Percentiles rank a stretch among this genome's conserved stretches.
Conservation (phyloP, 2,113 vertebrate genomes). For the Grus americana region DNA sequence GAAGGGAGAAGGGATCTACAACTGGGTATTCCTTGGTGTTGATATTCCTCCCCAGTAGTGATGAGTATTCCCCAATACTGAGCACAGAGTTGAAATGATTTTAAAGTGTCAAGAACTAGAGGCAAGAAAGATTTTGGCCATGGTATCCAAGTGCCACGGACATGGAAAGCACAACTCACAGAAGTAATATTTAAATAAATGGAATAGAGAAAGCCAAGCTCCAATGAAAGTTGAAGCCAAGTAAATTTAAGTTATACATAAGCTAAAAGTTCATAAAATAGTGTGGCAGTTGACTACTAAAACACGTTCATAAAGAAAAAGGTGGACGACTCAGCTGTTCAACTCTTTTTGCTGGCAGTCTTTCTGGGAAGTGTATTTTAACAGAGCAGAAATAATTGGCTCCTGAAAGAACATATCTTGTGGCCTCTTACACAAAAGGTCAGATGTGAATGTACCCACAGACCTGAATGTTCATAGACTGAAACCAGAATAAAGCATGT, state of each 20-base stretch:
- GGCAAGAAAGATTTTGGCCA: not conserved
- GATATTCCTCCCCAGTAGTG: rapidly evolving
- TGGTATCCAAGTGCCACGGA: not conserved
- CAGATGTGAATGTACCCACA: not conserved
- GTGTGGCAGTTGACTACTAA: not conserved
- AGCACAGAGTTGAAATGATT: not conserved
- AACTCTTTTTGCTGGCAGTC: not conserved
- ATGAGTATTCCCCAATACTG: not conserved
- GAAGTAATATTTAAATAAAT: not conserved
- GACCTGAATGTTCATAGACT: not conserved
- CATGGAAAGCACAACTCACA: not conserved
- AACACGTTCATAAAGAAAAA: not conserved
- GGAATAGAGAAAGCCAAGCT: not conserved
- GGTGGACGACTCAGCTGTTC: not conserved
- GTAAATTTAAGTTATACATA: not conserved
- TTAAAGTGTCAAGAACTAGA: not conserved
- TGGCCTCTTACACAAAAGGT: not conserved
- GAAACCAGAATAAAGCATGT: not conserved
- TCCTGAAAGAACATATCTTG: not conserved
- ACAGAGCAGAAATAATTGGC: not conserved
- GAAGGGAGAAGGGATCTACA: not conserved
- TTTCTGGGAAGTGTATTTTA: not conserved
- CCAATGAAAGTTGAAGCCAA: not conserved
- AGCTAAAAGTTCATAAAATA: not conserved
- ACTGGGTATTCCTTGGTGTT: not conserved